Evolutionary conservation across 2,888 invertebrate genomes (phyloP).

Genomic region (Rotaria macrura): DNA sequence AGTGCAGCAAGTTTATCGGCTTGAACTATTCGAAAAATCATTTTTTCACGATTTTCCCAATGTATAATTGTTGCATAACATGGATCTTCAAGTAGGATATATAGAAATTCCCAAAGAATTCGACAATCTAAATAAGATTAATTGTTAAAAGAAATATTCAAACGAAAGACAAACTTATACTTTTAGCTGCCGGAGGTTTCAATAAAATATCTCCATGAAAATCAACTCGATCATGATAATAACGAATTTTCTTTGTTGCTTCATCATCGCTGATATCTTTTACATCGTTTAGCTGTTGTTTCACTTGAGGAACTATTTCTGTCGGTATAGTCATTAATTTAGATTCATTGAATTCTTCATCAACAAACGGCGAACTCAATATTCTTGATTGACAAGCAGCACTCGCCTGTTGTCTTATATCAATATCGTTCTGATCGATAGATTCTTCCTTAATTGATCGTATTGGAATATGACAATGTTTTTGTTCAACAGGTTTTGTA

Average conservation of each 20-base stretch:
- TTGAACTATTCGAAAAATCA: slow-evolving; percentile 33
- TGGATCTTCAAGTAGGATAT: slow-evolving; percentile 25
- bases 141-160: not conserved
- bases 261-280: not conserved
- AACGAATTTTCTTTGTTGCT: slow-evolving; percentile 22
- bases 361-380: not conserved
- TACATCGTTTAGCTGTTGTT: not conserved
- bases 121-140: slow-evolving; percentile 18
- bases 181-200: slow-evolving; percentile 28
- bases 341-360: not conserved
- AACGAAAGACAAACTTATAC: not conserved
- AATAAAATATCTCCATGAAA: slow-evolving; percentile 32
- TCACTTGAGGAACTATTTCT: not conserved
- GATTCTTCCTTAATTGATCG: not conserved
- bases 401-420: not conserved
- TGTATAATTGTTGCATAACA: slow-evolving; percentile 24
- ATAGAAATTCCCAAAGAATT: slow-evolving; percentile 33
- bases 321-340: not conserved
- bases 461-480: not conserved
- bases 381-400: not conserved
- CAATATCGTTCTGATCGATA: not conserved
- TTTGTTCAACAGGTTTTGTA: not conserved
- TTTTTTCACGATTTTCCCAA: slow-evolving; percentile 32
- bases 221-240: slow-evolving; percentile 32
- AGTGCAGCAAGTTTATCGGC: slow-evolving; percentile 34